phyloP scores from a whole-genome alignment of 2,888 invertebrate genomes.

The Acronicta leporina region DNA sequence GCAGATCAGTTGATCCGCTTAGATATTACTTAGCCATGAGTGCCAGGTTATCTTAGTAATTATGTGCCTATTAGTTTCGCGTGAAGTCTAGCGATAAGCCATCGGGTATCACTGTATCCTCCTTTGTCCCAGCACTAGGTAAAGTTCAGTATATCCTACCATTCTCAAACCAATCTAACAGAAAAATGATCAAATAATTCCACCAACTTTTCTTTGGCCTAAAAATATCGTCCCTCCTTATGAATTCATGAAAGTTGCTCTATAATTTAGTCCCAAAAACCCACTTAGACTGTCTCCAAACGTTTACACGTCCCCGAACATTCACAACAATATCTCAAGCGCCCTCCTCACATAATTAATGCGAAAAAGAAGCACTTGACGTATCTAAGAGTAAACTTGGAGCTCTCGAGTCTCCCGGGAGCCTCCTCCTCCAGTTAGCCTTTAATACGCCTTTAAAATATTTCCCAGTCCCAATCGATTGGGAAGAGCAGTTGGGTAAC shows the following conservation, averaged over 20 bases:
- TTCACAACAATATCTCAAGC: conserved; percentile 47
- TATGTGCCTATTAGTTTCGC: too few relatives aligned
- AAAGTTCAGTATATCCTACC: too few relatives aligned
- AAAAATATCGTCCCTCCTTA: conserved; percentile 12
- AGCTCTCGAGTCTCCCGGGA: conserved; percentile 28
- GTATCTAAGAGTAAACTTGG: conserved; percentile 50
- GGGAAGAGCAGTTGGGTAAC: conserved; percentile 33
- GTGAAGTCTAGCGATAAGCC: too few relatives aligned
- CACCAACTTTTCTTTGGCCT: too few relatives aligned
- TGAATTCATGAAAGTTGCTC: conserved; percentile 20
- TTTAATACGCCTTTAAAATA: conserved; percentile 65
- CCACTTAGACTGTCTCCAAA: conserved; percentile 23
- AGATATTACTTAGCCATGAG: too few relatives aligned
- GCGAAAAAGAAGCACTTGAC: conserved; percentile 48
- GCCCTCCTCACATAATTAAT: conserved; percentile 57
- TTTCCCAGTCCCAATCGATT: conserved; percentile 53
- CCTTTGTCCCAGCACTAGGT: too few relatives aligned
- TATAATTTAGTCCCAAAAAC: conserved; percentile 25
- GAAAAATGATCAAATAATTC: too few relatives aligned
- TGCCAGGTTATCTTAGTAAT: too few relatives aligned
- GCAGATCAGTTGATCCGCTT: too few relatives aligned
- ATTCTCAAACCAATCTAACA: too few relatives aligned
- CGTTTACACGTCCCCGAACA: conserved; percentile 48
- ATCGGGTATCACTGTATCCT: too few relatives aligned
- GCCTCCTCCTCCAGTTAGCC: conserved; percentile 46